A percentile compares a stretch with the other conserved stretches of the same genome.
These are phyloP conservation scores for Vollenhovia emeryi DNA, from an alignment of 1,140 invertebrate species.

Conservation along the genomic window DNA sequence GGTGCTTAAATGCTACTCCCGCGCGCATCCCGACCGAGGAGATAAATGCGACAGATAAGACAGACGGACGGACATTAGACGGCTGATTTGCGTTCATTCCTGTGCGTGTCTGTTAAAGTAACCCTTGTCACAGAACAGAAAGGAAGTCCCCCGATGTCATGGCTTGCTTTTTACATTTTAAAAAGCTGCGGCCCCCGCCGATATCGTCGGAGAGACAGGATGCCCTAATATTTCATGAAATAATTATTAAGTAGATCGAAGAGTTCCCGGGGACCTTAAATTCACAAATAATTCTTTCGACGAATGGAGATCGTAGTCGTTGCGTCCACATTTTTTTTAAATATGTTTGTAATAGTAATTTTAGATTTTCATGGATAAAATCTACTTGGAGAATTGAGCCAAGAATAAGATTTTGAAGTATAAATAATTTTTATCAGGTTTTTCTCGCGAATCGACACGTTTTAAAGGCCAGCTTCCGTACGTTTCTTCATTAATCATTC, in stretches of 20 bases:
- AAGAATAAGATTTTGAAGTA: background rate
- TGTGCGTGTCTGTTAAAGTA: constrained; percentile 24
- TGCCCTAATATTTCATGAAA: background rate
- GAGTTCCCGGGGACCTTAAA: background rate
- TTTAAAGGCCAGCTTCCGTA: background rate
- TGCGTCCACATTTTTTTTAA: background rate
- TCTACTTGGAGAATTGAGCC: background rate
- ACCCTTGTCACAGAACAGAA: background rate
- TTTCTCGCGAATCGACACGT: background rate
- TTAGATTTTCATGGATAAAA: background rate
- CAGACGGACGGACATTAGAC: constrained; percentile 14
- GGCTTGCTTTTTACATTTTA: background rate
- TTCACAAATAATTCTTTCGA: background rate
- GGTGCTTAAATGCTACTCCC: constrained; percentile 10
- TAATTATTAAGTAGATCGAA: background rate
- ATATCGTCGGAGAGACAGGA: background rate
- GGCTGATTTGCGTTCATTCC: constrained; percentile 35
- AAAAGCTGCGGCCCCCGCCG: background rate
- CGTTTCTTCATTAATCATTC: constrained; percentile 26
- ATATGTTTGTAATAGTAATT: background rate
- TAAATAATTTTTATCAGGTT: background rate
- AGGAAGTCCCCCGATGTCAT: background rate
- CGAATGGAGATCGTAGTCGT: background rate
- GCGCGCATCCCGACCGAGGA: background rate
- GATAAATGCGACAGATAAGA: constrained; percentile 42